Base-by-base conservation (phyloP, 2,113 vertebrate species). In the Pholis gunnellus region DNA sequence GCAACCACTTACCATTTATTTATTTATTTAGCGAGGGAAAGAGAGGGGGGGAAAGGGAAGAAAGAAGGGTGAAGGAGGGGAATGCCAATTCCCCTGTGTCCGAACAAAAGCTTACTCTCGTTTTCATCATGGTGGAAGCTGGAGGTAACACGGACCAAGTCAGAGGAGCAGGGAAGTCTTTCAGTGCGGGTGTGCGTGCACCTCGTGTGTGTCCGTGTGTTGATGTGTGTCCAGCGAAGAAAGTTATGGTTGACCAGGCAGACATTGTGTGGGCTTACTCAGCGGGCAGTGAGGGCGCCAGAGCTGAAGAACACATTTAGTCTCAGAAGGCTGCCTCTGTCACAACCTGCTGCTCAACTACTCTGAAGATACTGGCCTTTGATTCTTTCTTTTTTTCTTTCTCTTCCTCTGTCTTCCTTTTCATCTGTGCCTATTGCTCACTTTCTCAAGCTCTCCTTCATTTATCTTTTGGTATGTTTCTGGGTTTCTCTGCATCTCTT, bases 251-350 rank as follows among this genome's bases (percentile, higher is more conserved):
- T 72, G 89, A 92, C 56, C 76, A 59, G 83, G 69, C 90, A 87
- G 78, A 83, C 85, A 79, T 78, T 88, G 87, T 87, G 89, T 88
- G 83, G 90, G 83, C 86, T 82, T 79, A 79, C 69, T 84, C 48
- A 64, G 84, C 20, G n/a, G 75, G 81, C 42, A 48, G 83, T 25
- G 64, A 82, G 75, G 77, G 65, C 27, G 48, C 74, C 73, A 63
- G 74, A 72, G 80, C 85, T 74, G 78, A 83, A 89, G 86, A 90
- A 79, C 85, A 68, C 79, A 72, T 84, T 94, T 87, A 86, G 86
- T 87, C 82, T 86, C 91, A 90, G 78, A 82, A 82, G 85, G 68
- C 88, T 86, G 83, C 80, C 34, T 87, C 83, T 85, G 78, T 86
- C 84, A 88, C 81, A 84, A 87, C 88, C 85, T 78, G 77, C 77